A percentile compares a stretch with the other conserved stretches of the same genome.
phyloP scores from a whole-genome alignment of 2,113 vertebrate species.

The Regulus satrapa region DNA sequence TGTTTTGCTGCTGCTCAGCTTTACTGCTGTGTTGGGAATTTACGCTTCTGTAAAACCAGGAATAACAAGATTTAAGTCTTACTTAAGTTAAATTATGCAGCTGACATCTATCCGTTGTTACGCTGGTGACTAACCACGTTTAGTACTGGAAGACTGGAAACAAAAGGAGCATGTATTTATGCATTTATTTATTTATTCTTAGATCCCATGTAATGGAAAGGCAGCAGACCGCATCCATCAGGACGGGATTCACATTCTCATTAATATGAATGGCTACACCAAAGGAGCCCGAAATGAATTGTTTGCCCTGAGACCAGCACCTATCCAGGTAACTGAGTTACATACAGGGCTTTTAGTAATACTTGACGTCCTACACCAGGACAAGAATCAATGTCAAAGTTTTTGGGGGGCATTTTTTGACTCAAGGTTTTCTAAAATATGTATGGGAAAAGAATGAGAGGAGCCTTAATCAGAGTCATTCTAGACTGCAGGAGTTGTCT shows the following conservation, averaged over 20 bases:
- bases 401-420: not conserved
- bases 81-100: not conserved
- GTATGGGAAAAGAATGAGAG: not conserved
- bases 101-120: not conserved
- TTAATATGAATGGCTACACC: slow-evolving; percentile 99
- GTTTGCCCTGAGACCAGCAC: slow-evolving; percentile 92
- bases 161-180: not conserved
- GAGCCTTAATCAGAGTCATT: not conserved
- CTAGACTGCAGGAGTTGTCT: not conserved
- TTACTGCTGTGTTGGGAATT: not conserved
- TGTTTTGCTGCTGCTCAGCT: not conserved
- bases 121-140: not conserved
- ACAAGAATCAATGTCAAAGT: not conserved
- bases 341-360: not conserved
- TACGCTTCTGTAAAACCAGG: not conserved
- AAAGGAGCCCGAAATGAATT: slow-evolving; percentile 96
- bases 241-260: slow-evolving; percentile 93
- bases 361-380: no score
- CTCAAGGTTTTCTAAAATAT: not conserved
- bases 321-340: slow-evolving; percentile 83
- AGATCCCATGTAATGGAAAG: slow-evolving; percentile 98
- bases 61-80: not conserved
- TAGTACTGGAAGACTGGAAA: not conserved
- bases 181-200: not conserved
- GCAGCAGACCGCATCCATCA: slow-evolving; percentile 97